Evolutionary conservation across 2,797 vertebrate genomes (phyloP).

Genomic region (Natrix natrix): DNA sequence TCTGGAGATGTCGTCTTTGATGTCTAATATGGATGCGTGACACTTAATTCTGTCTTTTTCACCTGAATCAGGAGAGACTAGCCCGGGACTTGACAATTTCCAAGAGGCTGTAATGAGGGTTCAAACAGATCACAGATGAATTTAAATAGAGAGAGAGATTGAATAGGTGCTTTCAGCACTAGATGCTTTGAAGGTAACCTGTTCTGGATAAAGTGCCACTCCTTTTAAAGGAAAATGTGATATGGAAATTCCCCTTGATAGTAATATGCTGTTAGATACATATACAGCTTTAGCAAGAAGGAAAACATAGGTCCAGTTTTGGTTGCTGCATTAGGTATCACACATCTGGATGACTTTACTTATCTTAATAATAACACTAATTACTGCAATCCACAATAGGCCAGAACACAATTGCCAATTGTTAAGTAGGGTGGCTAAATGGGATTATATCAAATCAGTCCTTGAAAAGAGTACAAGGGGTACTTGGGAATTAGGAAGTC

Average conservation of each 20-base stretch:
- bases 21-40: not conserved
- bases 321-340: not conserved
- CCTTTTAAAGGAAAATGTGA: not conserved
- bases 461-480: not conserved
- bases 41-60: not conserved
- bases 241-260: not conserved
- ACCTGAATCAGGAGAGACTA: not conserved
- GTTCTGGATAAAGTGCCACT: not conserved
- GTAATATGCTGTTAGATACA: not conserved
- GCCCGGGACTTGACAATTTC: not conserved
- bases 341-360: not conserved
- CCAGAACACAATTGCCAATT: not conserved
- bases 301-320: not conserved
- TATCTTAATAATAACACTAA: not conserved
- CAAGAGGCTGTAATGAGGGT: not conserved
- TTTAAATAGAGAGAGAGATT: not conserved
- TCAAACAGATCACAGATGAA: not conserved
- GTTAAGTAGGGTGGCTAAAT: not conserved
- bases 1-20: not conserved
- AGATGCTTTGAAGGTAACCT: not conserved
- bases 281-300: not conserved
- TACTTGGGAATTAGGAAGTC: not conserved
- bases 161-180: not conserved
- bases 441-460: not conserved
- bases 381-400: not conserved